Base-by-base conservation (phyloP, 2,113 vertebrate species). In the Mystacornis crossleyi region DNA sequence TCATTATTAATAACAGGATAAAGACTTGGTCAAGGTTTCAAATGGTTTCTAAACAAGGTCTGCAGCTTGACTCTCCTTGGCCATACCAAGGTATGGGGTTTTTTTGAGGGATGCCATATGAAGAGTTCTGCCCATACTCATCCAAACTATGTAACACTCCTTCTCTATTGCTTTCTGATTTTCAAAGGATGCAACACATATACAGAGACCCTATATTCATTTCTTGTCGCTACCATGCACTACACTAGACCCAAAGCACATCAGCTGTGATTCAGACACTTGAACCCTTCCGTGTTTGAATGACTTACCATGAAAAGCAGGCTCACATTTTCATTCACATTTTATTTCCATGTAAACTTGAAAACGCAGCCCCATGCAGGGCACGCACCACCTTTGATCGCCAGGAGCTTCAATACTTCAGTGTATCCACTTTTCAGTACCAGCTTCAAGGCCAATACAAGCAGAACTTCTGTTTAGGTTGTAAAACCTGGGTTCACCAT, bases 321-420 rank as follows among this genome's bases (percentile, higher is more conserved):
- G 1, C 18, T 62, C 1, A 26, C 16, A 70, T 50, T 91, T 77
- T n/a, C n/a, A n/a, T n/a, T n/a, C n/a, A n/a, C n/a, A n/a, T n/a
- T n/a, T n/a, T n/a, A n/a, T n/a, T n/a, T 47, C 77, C 29, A 25
- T 1, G 2, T 23, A 43, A 36, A 34, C 21, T 36, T 24, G 31
- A 72, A 92, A 90, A 65, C 0, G 0, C 13, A 89, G 50, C n/a
- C 31, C 31, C 31, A 18, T 1, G 31, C 45, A 36, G 1, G 7
- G 45, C 38, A 55, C 0, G 0, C 31, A 51, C 40, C 53, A 73
- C 16, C 51, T 83, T 45, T 40, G 23, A 48, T 81, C 0, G 0
- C 47, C 74, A 50, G 15, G 43, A 81, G 13, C 20, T 94, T 82
- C 58, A 45, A 26, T 7, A 73, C 0, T 0, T 14, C 55, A 24